Conservation (phyloP, 2,797 vertebrate species). For the Choloepus didactylus region DNA sequence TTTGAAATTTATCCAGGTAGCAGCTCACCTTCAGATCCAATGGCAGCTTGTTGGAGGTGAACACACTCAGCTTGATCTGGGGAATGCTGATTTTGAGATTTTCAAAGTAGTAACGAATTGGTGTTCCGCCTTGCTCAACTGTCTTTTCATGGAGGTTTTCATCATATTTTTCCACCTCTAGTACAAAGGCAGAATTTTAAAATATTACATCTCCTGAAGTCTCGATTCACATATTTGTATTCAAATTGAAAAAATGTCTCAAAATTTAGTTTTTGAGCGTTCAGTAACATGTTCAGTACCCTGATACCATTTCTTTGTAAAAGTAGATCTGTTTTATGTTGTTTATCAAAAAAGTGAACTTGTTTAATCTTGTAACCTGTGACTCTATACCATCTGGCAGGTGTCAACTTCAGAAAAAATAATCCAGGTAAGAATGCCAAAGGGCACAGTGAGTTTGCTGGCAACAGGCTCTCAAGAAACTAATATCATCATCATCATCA, state of each 20-base stretch:
- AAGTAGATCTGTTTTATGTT: neutral
- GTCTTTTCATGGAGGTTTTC: slow-evolving; percentile 95
- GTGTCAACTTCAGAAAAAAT: neutral
- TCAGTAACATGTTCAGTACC: neutral
- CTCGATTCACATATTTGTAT: slow-evolving; percentile 2
- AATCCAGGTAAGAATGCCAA: slow-evolving; percentile 12
- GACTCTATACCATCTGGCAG: neutral
- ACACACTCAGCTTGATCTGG: slow-evolving; percentile 97
- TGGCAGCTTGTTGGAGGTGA: slow-evolving; percentile 97
- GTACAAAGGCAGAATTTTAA: slow-evolving; percentile 72
- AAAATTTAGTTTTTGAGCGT: neutral
- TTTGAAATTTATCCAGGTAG: fast-evolving
- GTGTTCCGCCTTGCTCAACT: slow-evolving; percentile 89
- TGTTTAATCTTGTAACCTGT: neutral
- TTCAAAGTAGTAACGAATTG: slow-evolving; percentile 97
- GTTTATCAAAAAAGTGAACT: neutral
- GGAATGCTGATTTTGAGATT: slow-evolving; percentile 98
- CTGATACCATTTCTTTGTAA: neutral
- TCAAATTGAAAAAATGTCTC: neutral
- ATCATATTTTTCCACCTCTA: slow-evolving; percentile 96
- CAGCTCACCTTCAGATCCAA: slow-evolving; percentile 95
- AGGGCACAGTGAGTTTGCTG: neutral
- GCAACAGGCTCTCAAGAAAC: slow-evolving; percentile 36
- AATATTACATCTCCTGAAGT: neutral
- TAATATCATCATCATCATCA: neutral